Base-by-base conservation (phyloP, 2,113 vertebrate species). In the Aramus guarauna region DNA sequence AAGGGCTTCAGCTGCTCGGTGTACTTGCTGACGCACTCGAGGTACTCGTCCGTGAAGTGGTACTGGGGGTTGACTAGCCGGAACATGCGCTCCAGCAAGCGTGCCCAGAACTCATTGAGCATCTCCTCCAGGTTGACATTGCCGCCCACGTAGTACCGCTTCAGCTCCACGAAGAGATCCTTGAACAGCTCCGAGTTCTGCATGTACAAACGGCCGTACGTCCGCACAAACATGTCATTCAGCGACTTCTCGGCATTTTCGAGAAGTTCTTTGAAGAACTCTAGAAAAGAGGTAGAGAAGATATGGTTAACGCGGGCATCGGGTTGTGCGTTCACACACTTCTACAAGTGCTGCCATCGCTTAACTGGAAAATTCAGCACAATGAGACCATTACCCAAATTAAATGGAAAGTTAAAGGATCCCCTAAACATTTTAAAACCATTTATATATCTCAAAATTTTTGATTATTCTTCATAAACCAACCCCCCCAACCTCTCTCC, bases 61-160 rank as follows among this genome's bases (percentile, higher is more conserved):
- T 99, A 99, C 98, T 99, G 99, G 2, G 99, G 99, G 86, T 99
- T 99, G 82, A 99, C 99, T 92, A 99, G 98, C 32, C 98, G 98
- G 97, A 99, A 99, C 99, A 99, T 99, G 87, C 99, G 98, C 97
- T 99, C 99, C 97, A 99, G 98, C 24, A 99, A 98, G 63, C 98
- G 99, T 1, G 98, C 98, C 99, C 99, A 99, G 98, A 99, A 99
- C 32, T 99, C 99, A 0, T 99, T 98, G 71, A 99, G 98, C 99
- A 99, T 99, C 90, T 99, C 98, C 83, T 99, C 99, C 97, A 99
- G 97, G 98, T 99, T 99, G 96, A 99, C 98, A 1, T 98, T 98
- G 80, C 99, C 99, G 0, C 94, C 97, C 53, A 97, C 75, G 6
- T 99, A 99, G 98, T 99, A 99, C 23, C 97, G 98, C 74, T 98